Conservation (phyloP, 2,888 invertebrate genomes). For the Stomorhina lunata region DNA sequence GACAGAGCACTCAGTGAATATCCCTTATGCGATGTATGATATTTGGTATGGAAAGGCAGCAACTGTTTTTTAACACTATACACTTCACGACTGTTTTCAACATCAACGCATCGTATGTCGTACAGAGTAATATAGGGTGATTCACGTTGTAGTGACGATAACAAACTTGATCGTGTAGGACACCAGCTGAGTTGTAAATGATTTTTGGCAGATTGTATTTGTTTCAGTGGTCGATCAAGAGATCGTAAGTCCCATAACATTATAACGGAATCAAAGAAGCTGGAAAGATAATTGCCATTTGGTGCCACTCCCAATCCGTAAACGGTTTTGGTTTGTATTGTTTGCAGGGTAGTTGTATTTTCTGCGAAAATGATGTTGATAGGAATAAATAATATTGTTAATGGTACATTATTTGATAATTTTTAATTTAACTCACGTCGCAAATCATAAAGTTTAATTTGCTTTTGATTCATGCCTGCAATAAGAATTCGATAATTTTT, state of each 20-base stretch:
- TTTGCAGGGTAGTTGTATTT: conserved; percentile 82
- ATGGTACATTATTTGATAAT: background rate
- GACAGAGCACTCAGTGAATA: conserved; percentile 86
- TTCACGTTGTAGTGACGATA: conserved; percentile 91
- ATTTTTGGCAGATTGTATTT: conserved; percentile 83
- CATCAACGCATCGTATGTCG: conserved; percentile 90
- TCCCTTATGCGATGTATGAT: conserved; percentile 72
- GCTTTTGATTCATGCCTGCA: conserved; percentile 94
- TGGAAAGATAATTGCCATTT: conserved; percentile 89
- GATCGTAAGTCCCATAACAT: conserved; percentile 93
- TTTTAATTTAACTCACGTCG: conserved; percentile 84
- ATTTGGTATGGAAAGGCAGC: conserved; percentile 76
- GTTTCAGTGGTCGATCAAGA: conserved; percentile 90
- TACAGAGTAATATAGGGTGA: conserved; percentile 88
- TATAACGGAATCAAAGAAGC: conserved; percentile 89
- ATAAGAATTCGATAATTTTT: conserved; percentile 87
- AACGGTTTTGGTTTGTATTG: conserved; percentile 86
- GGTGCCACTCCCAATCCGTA: conserved; percentile 91
- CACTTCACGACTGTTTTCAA: conserved; percentile 87
- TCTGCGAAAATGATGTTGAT: conserved; percentile 81
- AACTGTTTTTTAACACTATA: conserved; percentile 87
- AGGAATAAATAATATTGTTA: background rate
- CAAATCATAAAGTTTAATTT: conserved; percentile 93
- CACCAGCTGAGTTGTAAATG: conserved; percentile 91
- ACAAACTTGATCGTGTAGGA: conserved; percentile 88